Conservation (phyloP, 2,888 invertebrate species). For the Coenonympha arcania region DNA sequence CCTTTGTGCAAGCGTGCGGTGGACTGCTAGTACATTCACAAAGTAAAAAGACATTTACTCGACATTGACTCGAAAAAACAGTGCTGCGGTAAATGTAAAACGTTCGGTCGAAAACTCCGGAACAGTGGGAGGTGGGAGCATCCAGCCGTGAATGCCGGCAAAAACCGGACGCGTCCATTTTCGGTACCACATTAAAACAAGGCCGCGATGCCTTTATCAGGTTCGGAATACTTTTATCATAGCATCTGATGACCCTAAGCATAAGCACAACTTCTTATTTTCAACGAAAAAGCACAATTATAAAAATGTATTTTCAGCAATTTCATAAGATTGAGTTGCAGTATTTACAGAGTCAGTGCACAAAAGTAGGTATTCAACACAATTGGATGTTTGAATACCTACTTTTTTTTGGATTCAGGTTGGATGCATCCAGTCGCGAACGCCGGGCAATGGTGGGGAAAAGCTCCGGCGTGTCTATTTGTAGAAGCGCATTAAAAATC, state of each 20-base stretch:
- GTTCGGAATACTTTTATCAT: neutral
- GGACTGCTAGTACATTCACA: constrained; percentile 24
- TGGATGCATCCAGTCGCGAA: constrained; percentile 33
- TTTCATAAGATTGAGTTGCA: constrained; percentile 15
- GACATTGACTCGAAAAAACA: constrained; percentile 26
- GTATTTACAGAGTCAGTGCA: constrained; percentile 25
- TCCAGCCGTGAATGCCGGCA: neutral
- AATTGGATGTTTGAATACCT: too few species aligned
- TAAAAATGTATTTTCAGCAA: neutral
- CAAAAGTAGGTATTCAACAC: constrained; percentile 26
- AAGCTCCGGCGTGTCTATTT: constrained; percentile 38
- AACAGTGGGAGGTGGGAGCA: neutral
- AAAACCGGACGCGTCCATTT: neutral
- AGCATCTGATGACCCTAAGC: too few species aligned
- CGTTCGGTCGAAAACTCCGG: constrained; percentile 27
- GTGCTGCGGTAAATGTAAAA: constrained; percentile 30
- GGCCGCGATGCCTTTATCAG: neutral
- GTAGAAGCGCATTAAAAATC: constrained; percentile 34
- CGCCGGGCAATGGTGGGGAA: constrained; percentile 23
- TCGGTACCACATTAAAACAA: neutral
- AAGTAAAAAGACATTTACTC: constrained; percentile 28
- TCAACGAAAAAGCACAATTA: too few species aligned
- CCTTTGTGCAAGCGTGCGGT: constrained; percentile 18
- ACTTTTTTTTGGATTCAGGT: too few species aligned
- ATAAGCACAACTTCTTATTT: too few species aligned